These are phyloP conservation scores for Staurois parvus DNA, from an alignment of 2,797 vertebrate species.

Conservation along the genomic window DNA sequence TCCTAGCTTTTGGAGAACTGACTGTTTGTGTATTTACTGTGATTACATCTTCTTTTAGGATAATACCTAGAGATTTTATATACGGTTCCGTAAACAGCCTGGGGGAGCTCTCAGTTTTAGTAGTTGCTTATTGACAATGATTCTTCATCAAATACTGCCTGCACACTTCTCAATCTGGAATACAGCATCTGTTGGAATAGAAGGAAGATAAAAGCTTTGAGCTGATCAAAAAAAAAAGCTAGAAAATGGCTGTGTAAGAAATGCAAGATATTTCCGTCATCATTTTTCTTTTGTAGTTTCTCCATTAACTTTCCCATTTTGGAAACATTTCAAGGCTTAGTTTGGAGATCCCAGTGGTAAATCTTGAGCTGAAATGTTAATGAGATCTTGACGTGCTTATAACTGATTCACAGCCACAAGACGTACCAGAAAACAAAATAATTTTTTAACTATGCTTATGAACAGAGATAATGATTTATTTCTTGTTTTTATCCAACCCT, in stretches of 20 bases:
- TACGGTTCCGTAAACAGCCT: neutral
- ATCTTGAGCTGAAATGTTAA: slow-evolving; percentile 29
- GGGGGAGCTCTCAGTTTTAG: slow-evolving; percentile 22
- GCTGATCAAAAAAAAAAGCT: slow-evolving; percentile 31
- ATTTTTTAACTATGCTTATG: neutral
- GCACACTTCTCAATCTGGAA: slow-evolving; percentile 16
- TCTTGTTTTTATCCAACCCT: neutral
- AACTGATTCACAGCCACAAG: slow-evolving; percentile 14
- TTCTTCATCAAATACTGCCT: neutral
- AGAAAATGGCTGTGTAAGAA: neutral
- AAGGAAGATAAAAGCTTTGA: slow-evolving; percentile 5
- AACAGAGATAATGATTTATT: neutral
- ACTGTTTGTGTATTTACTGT: neutral
- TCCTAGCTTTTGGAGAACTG: neutral
- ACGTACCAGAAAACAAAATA: neutral
- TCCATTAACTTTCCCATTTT: slow-evolving; percentile 34
- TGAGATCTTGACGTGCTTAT: slow-evolving; percentile 11
- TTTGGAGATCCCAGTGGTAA: slow-evolving; percentile 15
- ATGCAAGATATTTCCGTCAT: neutral
- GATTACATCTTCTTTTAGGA: slow-evolving; percentile 2
- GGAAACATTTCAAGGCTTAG: slow-evolving; percentile 14
- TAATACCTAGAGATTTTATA: neutral
- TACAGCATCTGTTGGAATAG: slow-evolving; percentile 33
- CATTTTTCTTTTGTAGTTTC: slow-evolving; percentile 25
- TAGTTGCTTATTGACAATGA: slow-evolving; percentile 41